phyloP scores from a whole-genome alignment of 2,888 invertebrate species.

The Rambutsinella grinnellia region DNA sequence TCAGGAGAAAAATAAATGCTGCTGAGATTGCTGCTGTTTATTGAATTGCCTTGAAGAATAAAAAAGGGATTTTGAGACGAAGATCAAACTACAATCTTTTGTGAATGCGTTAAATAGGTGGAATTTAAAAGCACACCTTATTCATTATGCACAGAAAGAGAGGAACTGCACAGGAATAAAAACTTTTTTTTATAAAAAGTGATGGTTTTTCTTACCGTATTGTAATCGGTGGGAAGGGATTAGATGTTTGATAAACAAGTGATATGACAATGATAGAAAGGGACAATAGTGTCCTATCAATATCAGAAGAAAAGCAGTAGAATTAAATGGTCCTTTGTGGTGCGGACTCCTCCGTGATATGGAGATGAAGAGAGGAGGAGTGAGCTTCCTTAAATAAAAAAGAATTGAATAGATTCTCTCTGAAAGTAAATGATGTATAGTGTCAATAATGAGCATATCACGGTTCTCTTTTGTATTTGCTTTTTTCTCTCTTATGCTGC shows the following conservation, averaged over 20 bases:
- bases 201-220: slow-evolving; percentile 44
- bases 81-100: too few relatives aligned
- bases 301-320: too few relatives aligned
- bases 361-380: not conserved
- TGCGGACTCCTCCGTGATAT: too few relatives aligned
- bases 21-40: too few relatives aligned
- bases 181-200: too few relatives aligned
- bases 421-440: slow-evolving; percentile 6
- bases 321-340: too few relatives aligned
- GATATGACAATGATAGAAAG: slow-evolving; percentile 2
- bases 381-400: not conserved
- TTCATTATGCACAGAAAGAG: slow-evolving; percentile 46
- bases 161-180: too few relatives aligned
- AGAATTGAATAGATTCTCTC: too few relatives aligned
- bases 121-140: slow-evolving; percentile 43
- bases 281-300: slow-evolving; percentile 1
- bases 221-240: slow-evolving; percentile 55
- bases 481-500: slow-evolving; percentile 27
- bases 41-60: too few relatives aligned
- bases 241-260: slow-evolving; percentile 34
- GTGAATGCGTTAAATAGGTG: too few relatives aligned
- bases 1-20: not conserved
- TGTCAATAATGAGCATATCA: slow-evolving; percentile 56
- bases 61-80: too few relatives aligned
- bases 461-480: slow-evolving; percentile 30